phyloP scores from a whole-genome alignment of 30 jellyfish, hydroid and myxozoan species.

The Phacellophora camtschatica region DNA sequence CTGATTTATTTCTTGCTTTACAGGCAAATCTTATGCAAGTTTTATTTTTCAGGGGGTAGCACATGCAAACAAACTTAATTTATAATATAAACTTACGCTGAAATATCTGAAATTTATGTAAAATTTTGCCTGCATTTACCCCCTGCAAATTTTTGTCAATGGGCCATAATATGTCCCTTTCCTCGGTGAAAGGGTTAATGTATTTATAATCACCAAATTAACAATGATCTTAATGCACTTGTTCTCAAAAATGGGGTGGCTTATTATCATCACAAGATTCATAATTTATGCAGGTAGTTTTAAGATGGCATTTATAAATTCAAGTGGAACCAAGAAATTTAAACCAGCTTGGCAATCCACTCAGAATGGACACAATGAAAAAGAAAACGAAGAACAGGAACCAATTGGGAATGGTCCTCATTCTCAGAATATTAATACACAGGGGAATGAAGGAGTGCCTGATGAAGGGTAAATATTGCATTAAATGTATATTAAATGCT shows the following conservation, averaged over 20 bases:
- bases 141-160: neutral
- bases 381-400: neutral
- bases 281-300: slow-evolving; percentile 48
- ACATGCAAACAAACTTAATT: too few relatives aligned
- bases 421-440: too few relatives aligned
- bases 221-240: neutral
- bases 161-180: neutral
- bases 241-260: too few relatives aligned
- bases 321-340: slow-evolving; percentile 60
- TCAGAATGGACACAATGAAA: slow-evolving; percentile 5
- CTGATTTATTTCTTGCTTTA: too few relatives aligned
- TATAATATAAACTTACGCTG: too few relatives aligned
- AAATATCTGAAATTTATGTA: too few relatives aligned
- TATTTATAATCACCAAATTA: neutral
- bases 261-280: too few relatives aligned
- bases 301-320: slow-evolving; percentile 39
- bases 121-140: too few relatives aligned
- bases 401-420: too few relatives aligned
- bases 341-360: slow-evolving; percentile 70
- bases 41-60: too few relatives aligned
- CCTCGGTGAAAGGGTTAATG: neutral
- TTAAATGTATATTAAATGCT: neutral
- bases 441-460: too few relatives aligned
- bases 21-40: too few relatives aligned
- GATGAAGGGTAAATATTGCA: neutral